Conservation (phyloP, 2,797 vertebrate genomes). For the Vultur gryphus region DNA sequence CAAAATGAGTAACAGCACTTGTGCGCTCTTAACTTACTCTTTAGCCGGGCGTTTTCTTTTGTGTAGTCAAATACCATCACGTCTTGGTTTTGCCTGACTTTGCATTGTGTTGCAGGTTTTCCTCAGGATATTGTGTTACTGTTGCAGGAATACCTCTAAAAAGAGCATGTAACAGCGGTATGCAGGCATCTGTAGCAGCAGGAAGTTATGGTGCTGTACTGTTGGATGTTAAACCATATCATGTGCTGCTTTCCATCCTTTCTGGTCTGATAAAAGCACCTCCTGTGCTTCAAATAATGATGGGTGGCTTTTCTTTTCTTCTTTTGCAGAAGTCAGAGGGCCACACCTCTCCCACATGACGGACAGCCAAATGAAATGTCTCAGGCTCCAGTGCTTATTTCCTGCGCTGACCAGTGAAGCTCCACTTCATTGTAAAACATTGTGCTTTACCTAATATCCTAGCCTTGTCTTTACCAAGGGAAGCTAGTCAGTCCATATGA, state of each 20-base stretch:
- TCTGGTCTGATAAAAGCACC: neutral
- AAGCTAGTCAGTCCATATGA: constrained; percentile 76
- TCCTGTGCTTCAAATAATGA: neutral
- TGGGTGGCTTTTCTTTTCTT: constrained; percentile 49
- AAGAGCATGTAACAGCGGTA: rapidly evolving
- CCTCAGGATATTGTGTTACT: neutral
- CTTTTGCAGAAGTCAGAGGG: constrained; percentile 88
- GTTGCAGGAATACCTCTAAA: neutral
- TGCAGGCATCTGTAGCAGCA: neutral
- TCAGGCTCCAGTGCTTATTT: constrained; percentile 95
- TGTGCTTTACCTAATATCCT: constrained; percentile 85
- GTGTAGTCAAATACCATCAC: neutral
- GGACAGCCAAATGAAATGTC: constrained; percentile 94
- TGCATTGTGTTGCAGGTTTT: neutral
- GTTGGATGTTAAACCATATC: rapidly evolving
- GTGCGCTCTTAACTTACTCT: rapidly evolving
- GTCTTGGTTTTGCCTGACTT: neutral
- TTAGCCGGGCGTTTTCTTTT: neutral
- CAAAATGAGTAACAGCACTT: neutral
- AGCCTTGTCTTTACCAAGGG: constrained; percentile 81
- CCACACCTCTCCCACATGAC: constrained; percentile 82
- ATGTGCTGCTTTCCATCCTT: rapidly evolving
- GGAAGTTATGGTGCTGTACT: rapidly evolving
- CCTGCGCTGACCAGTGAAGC: constrained; percentile 98
- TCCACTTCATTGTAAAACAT: constrained; percentile 79